Base-by-base conservation (phyloP, 2,888 invertebrate genomes). In the Epirrita christyi region DNA sequence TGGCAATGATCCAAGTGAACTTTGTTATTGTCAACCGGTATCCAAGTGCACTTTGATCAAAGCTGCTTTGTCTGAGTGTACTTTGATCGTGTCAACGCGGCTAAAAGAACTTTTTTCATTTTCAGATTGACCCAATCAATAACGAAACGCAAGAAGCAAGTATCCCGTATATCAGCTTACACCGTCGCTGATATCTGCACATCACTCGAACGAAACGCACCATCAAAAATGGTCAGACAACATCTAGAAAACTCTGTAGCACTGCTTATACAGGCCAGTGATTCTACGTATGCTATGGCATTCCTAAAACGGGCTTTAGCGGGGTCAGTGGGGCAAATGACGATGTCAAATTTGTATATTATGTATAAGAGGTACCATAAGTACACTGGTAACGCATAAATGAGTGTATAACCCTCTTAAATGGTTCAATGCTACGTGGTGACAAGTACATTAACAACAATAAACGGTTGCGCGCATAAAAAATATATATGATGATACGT, bases 361-460 rank as follows among this genome's bases (percentile, higher is more conserved):
- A 82, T 83, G 79, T 92, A 92, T 67, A 92, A 90, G 50, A 80
- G 88, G 48, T 92, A 92, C 55, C 88, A 92, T 78, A 92, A 92
- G 61, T 92, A 92, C 75, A 85, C 85, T 46, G 92, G 92, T 0
- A 90, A 88, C 62, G 72, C 90, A 28, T 90, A 76, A 41, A 1
- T n/a, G n/a, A 21, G 21, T 21, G 21, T 21, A 21, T 21, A 21
- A 21, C 2, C 21, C 2, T 21, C 2, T n/a, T n/a, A n/a, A n/a
- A n/a, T n/a, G n/a, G n/a, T n/a, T n/a, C n/a, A n/a, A n/a, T n/a
- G n/a, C n/a, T n/a, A n/a, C n/a, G n/a, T n/a, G n/a, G n/a, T n/a
- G n/a, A n/a, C n/a, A n/a, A n/a, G n/a, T n/a, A n/a, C n/a, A n/a
- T n/a, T n/a, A n/a, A n/a, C n/a, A n/a, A n/a, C n/a, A n/a, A n/a